Evolutionary conservation across 2,888 invertebrate species (phyloP), one percentile per base, ranked within the genome.

Genomic region (Protonemura montana): DNA sequence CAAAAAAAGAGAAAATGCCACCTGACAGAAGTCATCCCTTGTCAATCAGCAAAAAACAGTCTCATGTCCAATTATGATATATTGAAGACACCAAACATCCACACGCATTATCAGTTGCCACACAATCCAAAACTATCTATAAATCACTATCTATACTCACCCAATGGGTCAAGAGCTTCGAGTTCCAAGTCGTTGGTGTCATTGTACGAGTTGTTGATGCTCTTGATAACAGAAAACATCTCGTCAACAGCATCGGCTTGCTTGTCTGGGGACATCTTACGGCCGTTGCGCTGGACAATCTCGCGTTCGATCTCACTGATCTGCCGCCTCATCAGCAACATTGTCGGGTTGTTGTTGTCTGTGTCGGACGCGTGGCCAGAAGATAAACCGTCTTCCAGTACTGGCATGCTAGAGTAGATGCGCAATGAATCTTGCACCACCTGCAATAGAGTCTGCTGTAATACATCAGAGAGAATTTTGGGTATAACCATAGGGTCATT

Each of bases 331-430:
- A 93, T 93, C 85, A 93, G 90, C 87, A 92, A 92, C n/a, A 89
- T 93, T n/a, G 94, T 94, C 27, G 94, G 95, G 91, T 97, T 97
- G 90, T 97, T 97, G 91, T 97, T 97, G 92, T 98, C 98, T 0
- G 95, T 96, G 90, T 98, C 98, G 88, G 98, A 98, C 0, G 96
- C 97, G 90, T 98, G 98, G 0, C 98, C 98, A 76, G 98, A 98
- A 0, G 98, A 98, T 87, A 98, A 92, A 0, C 98, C 98, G 91
- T 98, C 98, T 91, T 98, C 98, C 81, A 98, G 94, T 25, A 97
- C 95, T 0, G 98, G 98, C 96, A 98, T 96, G 89, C 95, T 95
- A 85, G 94, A 95, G 91, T 93, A 96, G 92, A 94, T 93, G 91
- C 94, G 93, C 76, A 94, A 92, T 89, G 94, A 94, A 90, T 94